A percentile compares a stretch with the other conserved stretches of the same genome.
These are phyloP conservation scores for Microtus richardsoni DNA, from an alignment of 2,113 vertebrate genomes.

Conservation along the genomic window DNA sequence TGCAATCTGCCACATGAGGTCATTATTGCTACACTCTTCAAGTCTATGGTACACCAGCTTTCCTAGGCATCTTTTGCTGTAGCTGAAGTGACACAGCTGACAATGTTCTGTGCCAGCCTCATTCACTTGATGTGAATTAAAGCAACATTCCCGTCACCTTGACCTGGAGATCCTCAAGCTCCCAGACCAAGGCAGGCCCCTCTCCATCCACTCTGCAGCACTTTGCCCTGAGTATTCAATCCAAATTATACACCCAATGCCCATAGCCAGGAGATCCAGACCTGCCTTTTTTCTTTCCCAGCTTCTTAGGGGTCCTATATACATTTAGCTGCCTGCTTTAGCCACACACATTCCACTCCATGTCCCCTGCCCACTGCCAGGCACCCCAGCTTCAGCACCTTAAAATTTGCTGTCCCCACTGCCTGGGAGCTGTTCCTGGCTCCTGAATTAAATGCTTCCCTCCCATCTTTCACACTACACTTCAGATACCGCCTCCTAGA, in stretches of 20 bases:
- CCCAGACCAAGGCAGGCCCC: not conserved
- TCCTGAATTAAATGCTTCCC: not conserved
- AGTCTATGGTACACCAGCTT: not conserved
- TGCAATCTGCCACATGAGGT: not conserved
- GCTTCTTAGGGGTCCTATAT: not conserved
- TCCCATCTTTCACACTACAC: not conserved
- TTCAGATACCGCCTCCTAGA: not conserved
- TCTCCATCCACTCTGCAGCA: not conserved
- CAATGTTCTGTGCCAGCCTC: not conserved
- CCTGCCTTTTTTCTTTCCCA: not conserved
- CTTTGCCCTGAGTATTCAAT: not conserved
- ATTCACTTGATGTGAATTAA: not conserved
- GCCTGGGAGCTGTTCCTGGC: not conserved
- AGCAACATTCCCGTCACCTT: not conserved
- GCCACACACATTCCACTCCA: not conserved
- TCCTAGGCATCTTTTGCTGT: not conserved
- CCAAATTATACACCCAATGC: not conserved
- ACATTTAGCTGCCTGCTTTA: not conserved
- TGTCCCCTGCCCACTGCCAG: not conserved
- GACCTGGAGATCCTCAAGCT: not conserved
- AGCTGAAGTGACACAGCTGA: not conserved
- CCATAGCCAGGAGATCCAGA: accelerated
- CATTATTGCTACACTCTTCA: not conserved
- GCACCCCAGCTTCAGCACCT: not conserved
- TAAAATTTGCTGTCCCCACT: not conserved